A percentile compares a stretch with the other conserved stretches of the same genome.
These are phyloP conservation scores for Gambusia yucatana DNA, from an alignment of 2,797 vertebrate species.

Conservation along the genomic window DNA sequence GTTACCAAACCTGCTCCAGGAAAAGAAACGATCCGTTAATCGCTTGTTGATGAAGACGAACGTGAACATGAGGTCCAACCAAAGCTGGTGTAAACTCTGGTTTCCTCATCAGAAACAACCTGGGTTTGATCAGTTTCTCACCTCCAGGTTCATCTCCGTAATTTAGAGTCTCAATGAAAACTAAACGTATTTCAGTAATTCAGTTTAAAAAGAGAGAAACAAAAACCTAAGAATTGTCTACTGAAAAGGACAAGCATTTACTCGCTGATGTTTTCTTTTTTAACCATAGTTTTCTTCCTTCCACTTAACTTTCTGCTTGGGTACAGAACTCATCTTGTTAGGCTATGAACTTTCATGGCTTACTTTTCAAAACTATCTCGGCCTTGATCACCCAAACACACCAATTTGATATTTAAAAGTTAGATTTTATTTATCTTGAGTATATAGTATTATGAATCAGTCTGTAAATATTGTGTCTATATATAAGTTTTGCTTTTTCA, in stretches of 20 bases:
- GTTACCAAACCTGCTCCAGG: not conserved
- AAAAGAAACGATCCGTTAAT: not conserved
- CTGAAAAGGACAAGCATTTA: not conserved
- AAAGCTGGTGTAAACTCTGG: not conserved
- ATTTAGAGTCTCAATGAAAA: not conserved
- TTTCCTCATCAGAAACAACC: not conserved
- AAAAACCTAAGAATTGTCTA: not conserved
- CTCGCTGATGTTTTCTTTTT: not conserved
- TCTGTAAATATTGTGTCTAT: not conserved
- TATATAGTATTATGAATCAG: not conserved
- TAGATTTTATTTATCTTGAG: not conserved
- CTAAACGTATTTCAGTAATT: not conserved
- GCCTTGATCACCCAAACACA: not conserved
- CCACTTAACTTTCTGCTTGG: not conserved
- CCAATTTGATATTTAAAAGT: not conserved
- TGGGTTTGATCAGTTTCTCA: not conserved
- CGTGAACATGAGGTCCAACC: not conserved
- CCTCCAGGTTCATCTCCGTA: not conserved
- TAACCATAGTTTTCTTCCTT: not conserved
- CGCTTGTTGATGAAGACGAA: not conserved
- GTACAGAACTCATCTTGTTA: not conserved
- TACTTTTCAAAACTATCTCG: not conserved
- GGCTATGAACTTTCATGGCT: not conserved
- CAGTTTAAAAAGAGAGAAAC: not conserved
- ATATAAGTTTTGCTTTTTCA: not conserved